Conservation (phyloP, 2,888 invertebrate species). For the Pyrocoelia pectoralis region DNA sequence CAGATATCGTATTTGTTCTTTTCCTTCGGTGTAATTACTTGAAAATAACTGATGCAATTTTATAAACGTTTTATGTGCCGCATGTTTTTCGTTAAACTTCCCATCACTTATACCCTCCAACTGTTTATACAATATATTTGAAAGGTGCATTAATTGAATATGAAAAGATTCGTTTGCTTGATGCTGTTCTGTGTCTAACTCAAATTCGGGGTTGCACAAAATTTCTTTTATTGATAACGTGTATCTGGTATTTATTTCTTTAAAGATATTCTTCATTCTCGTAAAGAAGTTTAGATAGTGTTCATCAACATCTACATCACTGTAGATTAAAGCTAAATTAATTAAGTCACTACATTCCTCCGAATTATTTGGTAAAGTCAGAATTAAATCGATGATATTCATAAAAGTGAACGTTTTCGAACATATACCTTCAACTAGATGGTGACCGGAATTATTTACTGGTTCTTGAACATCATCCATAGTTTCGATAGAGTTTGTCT, state of each 20-base stretch:
- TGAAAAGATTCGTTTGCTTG: conserved; percentile 46
- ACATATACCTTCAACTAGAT: conserved; percentile 48
- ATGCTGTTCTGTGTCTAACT: conserved; percentile 44
- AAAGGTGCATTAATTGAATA: conserved; percentile 11
- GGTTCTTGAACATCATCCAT: conserved; percentile 47
- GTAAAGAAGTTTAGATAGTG: conserved; percentile 48
- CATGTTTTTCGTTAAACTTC: conserved; percentile 63
- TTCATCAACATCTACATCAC: conserved; percentile 41
- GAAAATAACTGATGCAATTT: conserved; percentile 61
- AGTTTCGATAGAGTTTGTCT: conserved; percentile 47
- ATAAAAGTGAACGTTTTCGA: conserved; percentile 56
- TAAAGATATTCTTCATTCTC: conserved; percentile 45
- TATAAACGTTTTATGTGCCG: conserved; percentile 62
- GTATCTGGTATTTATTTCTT: conserved; percentile 41
- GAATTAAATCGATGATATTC: conserved; percentile 55
- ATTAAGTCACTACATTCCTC: conserved; percentile 49
- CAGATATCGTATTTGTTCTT: conserved; percentile 60
- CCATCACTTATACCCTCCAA: conserved; percentile 49
- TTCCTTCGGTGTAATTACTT: conserved; percentile 47
- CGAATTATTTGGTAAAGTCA: conserved; percentile 49
- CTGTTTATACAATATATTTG: conserved; percentile 20
- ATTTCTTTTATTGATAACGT: conserved; percentile 46
- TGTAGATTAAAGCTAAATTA: conserved; percentile 43
- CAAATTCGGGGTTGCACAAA: conserved; percentile 46
- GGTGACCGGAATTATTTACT: conserved; percentile 32